Evolutionary conservation across 2,888 invertebrate species (phyloP).

Genomic region (Pyrocoelia pectoralis): DNA sequence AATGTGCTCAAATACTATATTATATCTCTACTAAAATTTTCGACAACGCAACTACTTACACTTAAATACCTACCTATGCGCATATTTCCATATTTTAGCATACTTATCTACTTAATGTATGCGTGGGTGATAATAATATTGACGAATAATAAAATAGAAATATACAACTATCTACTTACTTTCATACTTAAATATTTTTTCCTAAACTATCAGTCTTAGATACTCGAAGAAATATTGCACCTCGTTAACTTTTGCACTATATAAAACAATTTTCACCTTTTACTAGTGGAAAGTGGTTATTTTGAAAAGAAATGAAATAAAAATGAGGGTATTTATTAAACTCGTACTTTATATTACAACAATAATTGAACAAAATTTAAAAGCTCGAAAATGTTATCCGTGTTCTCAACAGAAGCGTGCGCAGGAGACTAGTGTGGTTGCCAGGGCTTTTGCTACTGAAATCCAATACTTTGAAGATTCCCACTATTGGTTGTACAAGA

Average conservation of each 20-base stretch:
- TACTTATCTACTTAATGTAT: too few relatives aligned
- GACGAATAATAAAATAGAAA: too few relatives aligned
- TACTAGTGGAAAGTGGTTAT: too few relatives aligned
- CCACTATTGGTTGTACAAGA: constrained; percentile 40
- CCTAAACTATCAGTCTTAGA: neutral
- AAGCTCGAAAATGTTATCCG: constrained; percentile 11
- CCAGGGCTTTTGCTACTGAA: constrained; percentile 40
- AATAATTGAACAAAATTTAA: neutral
- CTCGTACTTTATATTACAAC: neutral
- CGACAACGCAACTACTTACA: too few relatives aligned
- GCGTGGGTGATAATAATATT: too few relatives aligned
- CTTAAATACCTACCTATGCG: too few relatives aligned
- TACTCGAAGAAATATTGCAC: neutral
- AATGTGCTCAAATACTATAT: too few relatives aligned
- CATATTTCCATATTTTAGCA: too few relatives aligned
- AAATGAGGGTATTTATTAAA: neutral
- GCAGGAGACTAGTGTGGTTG: constrained; percentile 51
- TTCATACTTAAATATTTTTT: neutral
- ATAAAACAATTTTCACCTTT: neutral
- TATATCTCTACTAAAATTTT: too few relatives aligned
- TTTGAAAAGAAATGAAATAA: neutral
- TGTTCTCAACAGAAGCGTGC: constrained; percentile 46
- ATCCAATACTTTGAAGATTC: constrained; percentile 39
- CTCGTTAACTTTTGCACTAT: neutral
- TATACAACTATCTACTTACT: neutral